Evolutionary conservation across 1,140 invertebrate species (phyloP).

Genomic region (Dufourea novaeangliae): DNA sequence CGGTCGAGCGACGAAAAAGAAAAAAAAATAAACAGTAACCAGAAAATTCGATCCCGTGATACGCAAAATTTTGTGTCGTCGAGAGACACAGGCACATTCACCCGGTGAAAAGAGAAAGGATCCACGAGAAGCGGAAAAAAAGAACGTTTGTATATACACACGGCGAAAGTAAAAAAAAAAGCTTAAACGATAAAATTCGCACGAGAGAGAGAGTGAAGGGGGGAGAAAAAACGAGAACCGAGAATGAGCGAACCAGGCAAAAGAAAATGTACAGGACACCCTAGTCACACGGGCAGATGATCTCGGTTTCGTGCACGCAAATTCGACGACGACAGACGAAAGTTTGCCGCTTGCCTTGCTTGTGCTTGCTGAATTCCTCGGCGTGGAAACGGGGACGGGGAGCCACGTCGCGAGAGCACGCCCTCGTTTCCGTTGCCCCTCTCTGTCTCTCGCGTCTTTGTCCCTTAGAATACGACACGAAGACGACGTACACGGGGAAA

Average conservation of each 20-base stretch:
- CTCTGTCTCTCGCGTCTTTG: constrained; percentile 70
- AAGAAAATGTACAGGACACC: constrained; percentile 47
- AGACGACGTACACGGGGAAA: constrained; percentile 75
- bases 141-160: no score
- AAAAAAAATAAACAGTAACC: neutral
- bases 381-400: constrained; percentile 64
- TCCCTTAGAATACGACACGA: constrained; percentile 70
- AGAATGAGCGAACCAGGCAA: neutral
- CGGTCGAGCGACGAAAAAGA: neutral
- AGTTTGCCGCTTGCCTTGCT: constrained; percentile 64
- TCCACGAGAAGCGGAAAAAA: neutral
- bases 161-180: neutral
- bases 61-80: neutral
- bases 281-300: constrained; percentile 50
- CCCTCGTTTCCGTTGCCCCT: constrained; percentile 61
- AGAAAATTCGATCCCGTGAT: neutral
- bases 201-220: neutral
- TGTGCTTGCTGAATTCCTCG: constrained; percentile 57
- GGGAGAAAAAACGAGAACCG: neutral
- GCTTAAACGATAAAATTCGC: neutral
- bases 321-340: constrained; percentile 63
- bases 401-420: constrained; percentile 30
- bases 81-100: no score
- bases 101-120: no score
- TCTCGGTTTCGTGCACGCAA: constrained; percentile 60